Percentiles rank a stretch among this genome's conserved stretches.
Conservation (phyloP, 1,140 invertebrate species). For the Limonius californicus region DNA sequence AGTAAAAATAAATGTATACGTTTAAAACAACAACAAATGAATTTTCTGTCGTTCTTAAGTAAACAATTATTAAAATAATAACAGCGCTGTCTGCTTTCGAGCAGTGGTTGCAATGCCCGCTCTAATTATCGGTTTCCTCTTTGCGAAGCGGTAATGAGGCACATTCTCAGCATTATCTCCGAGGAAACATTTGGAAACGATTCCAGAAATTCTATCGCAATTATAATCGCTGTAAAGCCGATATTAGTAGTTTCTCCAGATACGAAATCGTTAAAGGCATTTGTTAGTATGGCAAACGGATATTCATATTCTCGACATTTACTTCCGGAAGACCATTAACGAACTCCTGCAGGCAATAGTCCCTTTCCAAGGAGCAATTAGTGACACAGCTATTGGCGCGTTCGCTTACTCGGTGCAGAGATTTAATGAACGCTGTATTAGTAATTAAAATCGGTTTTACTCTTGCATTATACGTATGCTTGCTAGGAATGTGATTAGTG, state of each 20-base stretch:
- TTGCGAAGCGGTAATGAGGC: not conserved
- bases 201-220: slow-evolving; percentile 9
- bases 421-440: not conserved
- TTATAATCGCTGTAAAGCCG: not conserved
- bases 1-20: too few relatives aligned
- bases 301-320: slow-evolving; percentile 9
- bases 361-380: slow-evolving; percentile 8
- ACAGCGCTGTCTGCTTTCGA: not conserved
- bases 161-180: slow-evolving; percentile 1
- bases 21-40: too few relatives aligned
- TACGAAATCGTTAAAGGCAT: slow-evolving; percentile 13
- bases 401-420: not conserved
- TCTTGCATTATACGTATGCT: too few relatives aligned
- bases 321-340: slow-evolving; percentile 8
- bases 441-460: not conserved
- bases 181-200: not conserved
- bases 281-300: slow-evolving; percentile 8
- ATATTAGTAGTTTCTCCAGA: not conserved
- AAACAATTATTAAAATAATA: too few relatives aligned
- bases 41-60: too few relatives aligned
- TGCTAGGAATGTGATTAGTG: too few relatives aligned
- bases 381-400: slow-evolving; percentile 2
- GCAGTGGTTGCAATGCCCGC: not conserved
- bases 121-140: slow-evolving; percentile 2
- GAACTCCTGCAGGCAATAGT: slow-evolving; percentile 4